Evolutionary conservation across 2,888 invertebrate species (phyloP), one percentile per base, ranked within the genome.

Genomic region (Branchinecta sandiegonensis): DNA sequence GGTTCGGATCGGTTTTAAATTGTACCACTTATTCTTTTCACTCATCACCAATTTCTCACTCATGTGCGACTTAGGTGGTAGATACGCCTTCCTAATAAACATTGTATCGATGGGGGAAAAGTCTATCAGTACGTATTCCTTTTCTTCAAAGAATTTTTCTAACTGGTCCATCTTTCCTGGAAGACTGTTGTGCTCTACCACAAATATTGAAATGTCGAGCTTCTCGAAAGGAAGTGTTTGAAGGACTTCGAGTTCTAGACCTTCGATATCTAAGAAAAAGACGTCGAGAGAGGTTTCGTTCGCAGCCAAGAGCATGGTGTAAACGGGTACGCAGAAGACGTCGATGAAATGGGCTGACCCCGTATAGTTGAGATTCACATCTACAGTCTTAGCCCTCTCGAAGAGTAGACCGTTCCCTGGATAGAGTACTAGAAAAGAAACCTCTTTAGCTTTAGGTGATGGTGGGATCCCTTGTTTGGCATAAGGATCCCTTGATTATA

Each of bases 391-490:
- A 17, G 11, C 63, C 37, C 37, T 37, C 1, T n/a, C 23, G 11
- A 17, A 56, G 9, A 56, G 63, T 23, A 9, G 10, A 9, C 63
- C 63, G 23, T 10, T 56, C 14, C 63, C 63, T 17, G 63, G 63
- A 10, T 56, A 56, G 23, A 56, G 63, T n/a, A 56, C 63, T 56
- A 56, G 56, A 56, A 56, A 56, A n/a, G 4, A 56, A 56, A 56
- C 37, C 37, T 37, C 37, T 6, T 37, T 37, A 37, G 37, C 37
- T 37, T 37, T 37, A 3, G 6, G 37, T 37, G 37, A 5, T 37
- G 37, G 37, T 37, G 37, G 37, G 37, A 37, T 6, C n/a, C n/a
- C n/a, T 23, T 23, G 23, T 23, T 37, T 37, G 37, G 6, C 37
- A 4, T 4, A 37, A 37, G 37, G 37, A 5, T 6, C 37, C 6